A percentile compares a stretch with the other conserved stretches of the same genome.
phyloP scores from a whole-genome alignment of 2,888 invertebrate genomes.

The Octodonta nipae region DNA sequence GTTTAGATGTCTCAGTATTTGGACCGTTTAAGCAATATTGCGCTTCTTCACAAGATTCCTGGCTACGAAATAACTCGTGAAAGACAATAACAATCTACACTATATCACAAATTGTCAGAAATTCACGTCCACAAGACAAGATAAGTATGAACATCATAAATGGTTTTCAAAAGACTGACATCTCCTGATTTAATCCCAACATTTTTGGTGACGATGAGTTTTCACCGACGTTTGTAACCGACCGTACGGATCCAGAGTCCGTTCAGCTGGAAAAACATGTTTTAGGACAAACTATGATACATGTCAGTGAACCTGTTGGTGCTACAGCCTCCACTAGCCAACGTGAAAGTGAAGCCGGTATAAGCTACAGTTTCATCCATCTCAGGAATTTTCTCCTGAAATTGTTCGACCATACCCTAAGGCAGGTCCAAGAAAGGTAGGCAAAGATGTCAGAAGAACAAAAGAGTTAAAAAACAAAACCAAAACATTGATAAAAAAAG shows the following conservation, averaged over 20 bases:
- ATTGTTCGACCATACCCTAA: no score
- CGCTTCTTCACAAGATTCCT: slow-evolving; percentile 2
- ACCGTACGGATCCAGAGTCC: slow-evolving; percentile 5
- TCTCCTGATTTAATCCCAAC: slow-evolving; percentile 4
- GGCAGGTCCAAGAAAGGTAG: no score
- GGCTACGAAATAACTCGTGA: slow-evolving; percentile 3
- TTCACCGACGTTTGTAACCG: slow-evolving; percentile 2
- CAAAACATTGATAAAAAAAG: background rate
- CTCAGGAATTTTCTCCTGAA: no score
- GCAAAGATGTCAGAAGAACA: no score
- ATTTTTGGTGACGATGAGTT: slow-evolving; percentile 2
- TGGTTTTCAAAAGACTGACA: slow-evolving; percentile 4
- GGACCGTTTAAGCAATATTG: slow-evolving; percentile 1
- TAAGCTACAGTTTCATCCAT: no score
- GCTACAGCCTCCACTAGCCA: background rate
- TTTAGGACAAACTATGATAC: slow-evolving; percentile 4
- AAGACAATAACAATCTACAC: slow-evolving; percentile 2
- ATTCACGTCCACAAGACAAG: background rate
- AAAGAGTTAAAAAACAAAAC: slow-evolving; percentile 3
- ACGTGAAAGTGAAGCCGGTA: background rate
- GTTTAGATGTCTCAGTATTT: background rate
- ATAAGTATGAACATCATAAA: no score
- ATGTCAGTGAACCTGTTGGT: slow-evolving; percentile 1
- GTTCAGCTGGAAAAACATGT: slow-evolving; percentile 3
- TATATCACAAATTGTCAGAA: slow-evolving; percentile 1